Evolutionary conservation across 2,888 invertebrate species (phyloP), one percentile per base, ranked within the genome.

Genomic region (Clivina fossor): DNA sequence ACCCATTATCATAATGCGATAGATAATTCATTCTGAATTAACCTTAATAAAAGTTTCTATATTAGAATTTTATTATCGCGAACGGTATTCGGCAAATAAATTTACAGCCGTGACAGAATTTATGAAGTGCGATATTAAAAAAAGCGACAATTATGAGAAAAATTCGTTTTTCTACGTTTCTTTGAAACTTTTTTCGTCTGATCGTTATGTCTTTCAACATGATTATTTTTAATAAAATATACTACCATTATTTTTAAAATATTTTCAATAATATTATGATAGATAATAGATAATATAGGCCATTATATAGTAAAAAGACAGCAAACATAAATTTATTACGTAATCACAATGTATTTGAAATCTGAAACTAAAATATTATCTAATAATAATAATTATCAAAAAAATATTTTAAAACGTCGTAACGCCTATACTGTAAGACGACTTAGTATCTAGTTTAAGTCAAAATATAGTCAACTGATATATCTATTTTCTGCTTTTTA

Each of bases 11-110:
- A 16, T 40, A 40, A 40, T 40, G 19, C 19, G 19, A 13, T 22
- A 40, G n/a, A 40, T 53, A 53, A 53, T 53, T 53, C 37, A 53
- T 44, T 22, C 28, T 16, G 19, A 44, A 53, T 44, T 53, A 44
- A 37, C 32, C 44, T 44, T 53, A 37, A 44, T 53, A 53, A 53
- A 53, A 53, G 53, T 53, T 53, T 53, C 44, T 37, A 24, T 44
- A 53, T 53, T 44, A 53, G 44, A 37, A 37, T 53, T 53, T 53
- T 53, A 53, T 53, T 53, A 53, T 53, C 53, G 53, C 37, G 43
- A 24, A 24, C 35, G 44, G 33, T n/a, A n/a, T n/a, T 32, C 22
- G 37, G 26, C 44, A 35, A 44, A 44, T 44, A 44, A 53, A 51
- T 43, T 41, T 51, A 43, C 43, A 33, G 43, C 43, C 22, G 37